Conservation (phyloP, 1,140 invertebrate species). For the Cherax quadricarinatus region DNA sequence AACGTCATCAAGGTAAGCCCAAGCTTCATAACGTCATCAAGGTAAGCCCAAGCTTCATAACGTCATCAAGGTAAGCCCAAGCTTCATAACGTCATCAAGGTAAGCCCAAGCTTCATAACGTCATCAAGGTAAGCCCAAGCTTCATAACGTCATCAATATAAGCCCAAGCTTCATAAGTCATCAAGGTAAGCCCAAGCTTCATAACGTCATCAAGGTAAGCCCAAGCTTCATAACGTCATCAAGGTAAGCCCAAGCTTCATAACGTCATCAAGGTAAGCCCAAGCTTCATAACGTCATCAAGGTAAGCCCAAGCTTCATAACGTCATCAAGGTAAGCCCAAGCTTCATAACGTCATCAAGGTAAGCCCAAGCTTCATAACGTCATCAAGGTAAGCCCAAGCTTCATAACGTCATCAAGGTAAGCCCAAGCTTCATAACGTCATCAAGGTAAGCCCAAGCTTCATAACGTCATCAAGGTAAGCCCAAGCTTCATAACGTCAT, state of each 20-base stretch:
- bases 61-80: neutral
- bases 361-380: constrained; percentile 80
- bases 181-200: neutral
- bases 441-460: neutral
- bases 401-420: neutral
- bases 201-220: neutral
- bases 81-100: neutral
- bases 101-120: neutral
- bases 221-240: neutral
- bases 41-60: neutral
- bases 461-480: neutral
- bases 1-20: neutral
- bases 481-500: constrained; percentile 81
- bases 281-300: neutral
- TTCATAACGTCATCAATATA: constrained; percentile 81
- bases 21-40: constrained; percentile 81
- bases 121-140: neutral
- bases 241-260: constrained; percentile 76
- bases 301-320: neutral
- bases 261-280: constrained; percentile 79
- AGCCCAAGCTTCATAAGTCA: neutral
- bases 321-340: neutral
- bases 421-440: neutral
- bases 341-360: neutral
- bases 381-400: constrained; percentile 74